Percentiles rank a stretch among this genome's conserved stretches.
Conservation (phyloP, 2,113 vertebrate genomes). For the Semnornis frantzii region DNA sequence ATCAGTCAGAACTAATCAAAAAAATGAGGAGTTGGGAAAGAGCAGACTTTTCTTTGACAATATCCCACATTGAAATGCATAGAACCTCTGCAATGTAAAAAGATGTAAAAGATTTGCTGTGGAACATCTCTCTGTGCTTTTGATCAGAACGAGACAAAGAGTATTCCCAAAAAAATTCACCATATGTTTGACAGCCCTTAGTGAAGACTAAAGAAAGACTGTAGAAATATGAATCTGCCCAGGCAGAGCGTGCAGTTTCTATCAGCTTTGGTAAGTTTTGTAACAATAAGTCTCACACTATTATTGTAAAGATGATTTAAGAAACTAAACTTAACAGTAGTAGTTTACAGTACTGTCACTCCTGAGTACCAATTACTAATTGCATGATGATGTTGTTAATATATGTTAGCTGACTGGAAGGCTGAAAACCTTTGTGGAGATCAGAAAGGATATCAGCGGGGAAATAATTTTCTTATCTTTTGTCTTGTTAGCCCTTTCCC, state of each 20-base stretch:
- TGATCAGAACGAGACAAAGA: conserved; percentile 21
- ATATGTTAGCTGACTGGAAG: not conserved
- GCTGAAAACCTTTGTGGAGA: not conserved
- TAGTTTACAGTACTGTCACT: not conserved
- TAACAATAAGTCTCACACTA: not conserved
- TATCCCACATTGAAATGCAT: not conserved
- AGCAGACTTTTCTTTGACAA: not conserved
- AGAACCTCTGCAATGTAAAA: not conserved
- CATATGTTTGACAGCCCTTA: conserved; percentile 47
- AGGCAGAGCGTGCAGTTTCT: not conserved
- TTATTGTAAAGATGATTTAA: not conserved
- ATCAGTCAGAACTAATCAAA: not conserved
- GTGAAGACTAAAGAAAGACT: not conserved
- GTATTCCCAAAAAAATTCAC: not conserved
- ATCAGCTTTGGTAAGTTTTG: not conserved
- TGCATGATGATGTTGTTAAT: not conserved
- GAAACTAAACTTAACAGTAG: not conserved
- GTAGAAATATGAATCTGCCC: not conserved
- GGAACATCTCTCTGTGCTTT: not conserved
- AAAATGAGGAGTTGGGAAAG: not conserved
- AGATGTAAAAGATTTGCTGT: not conserved
- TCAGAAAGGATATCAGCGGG: not conserved
- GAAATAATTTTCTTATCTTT: not conserved
- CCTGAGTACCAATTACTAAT: not conserved
- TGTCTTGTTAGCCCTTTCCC: not conserved